phyloP scores from a whole-genome alignment of 2,113 vertebrate species.

The Ovis canadensis region DNA sequence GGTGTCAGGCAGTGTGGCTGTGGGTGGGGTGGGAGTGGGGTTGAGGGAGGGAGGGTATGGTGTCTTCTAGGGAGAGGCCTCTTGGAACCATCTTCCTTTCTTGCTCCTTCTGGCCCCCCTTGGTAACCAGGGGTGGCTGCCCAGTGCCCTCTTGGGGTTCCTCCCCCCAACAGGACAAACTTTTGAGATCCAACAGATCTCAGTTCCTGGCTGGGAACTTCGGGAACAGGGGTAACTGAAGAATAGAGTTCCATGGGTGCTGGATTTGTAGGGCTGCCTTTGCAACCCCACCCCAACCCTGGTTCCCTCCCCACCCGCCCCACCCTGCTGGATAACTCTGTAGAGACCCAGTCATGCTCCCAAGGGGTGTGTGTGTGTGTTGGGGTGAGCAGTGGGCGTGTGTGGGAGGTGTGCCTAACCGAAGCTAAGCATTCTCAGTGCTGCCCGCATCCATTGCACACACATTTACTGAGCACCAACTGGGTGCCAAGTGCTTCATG shows the following conservation, averaged over 20 bases:
- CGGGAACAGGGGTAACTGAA: not conserved
- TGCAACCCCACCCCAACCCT: too few species aligned
- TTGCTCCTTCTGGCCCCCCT: not conserved
- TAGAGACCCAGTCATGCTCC: not conserved
- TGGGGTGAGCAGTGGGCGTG: not conserved
- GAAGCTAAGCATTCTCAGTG: not conserved
- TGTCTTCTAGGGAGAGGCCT: not conserved
- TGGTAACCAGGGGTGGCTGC: constrained; percentile 29
- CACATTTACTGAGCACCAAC: not conserved
- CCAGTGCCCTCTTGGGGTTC: not conserved
- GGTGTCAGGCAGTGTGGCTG: not conserved
- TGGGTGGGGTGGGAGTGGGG: not conserved
- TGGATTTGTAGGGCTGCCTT: not conserved
- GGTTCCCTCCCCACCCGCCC: not conserved
- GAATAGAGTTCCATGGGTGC: not conserved
- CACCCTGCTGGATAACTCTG: not conserved
- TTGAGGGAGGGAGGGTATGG: not conserved
- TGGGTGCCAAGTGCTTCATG: not conserved
- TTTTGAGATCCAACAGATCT: not conserved
- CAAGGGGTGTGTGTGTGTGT: not conserved
- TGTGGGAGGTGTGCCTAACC: not conserved
- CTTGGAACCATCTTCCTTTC: not conserved
- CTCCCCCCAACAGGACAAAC: not conserved
- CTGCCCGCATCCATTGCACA: not conserved
- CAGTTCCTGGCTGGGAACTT: not conserved